Conservation (phyloP, 2,888 invertebrate species). For the Morpho deidamia region DNA sequence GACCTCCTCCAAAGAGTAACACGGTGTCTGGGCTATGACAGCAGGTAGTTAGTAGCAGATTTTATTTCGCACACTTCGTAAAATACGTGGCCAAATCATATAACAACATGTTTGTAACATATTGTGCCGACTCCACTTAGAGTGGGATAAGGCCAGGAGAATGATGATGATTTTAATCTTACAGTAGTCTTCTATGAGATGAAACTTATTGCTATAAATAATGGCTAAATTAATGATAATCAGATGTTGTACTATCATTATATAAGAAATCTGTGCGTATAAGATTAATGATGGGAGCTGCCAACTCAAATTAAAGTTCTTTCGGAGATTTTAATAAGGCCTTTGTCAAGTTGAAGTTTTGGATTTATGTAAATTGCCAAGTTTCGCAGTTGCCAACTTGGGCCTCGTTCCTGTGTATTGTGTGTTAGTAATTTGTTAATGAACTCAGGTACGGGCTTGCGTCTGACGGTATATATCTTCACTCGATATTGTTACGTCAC, state of each 20-base stretch:
- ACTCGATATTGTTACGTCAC: too few relatives aligned
- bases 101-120: too few relatives aligned
- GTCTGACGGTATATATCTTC: too few relatives aligned
- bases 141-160: too few relatives aligned
- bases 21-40: too few relatives aligned
- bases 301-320: slow-evolving; percentile 63
- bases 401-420: slow-evolving; percentile 11
- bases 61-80: too few relatives aligned
- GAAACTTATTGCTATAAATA: not conserved
- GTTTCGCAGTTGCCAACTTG: slow-evolving; percentile 32
- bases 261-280: slow-evolving; percentile 28
- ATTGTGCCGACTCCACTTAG: too few relatives aligned
- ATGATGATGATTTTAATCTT: not conserved
- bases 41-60: too few relatives aligned
- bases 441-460: not conserved
- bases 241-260: slow-evolving; percentile 4
- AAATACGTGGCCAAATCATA: too few relatives aligned
- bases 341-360: slow-evolving; percentile 54
- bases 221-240: too few relatives aligned
- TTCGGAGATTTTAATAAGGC: slow-evolving; percentile 65
- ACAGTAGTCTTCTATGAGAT: too few relatives aligned
- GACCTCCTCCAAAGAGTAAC: too few relatives aligned
- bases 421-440: slow-evolving; percentile 8
- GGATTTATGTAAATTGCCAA: slow-evolving; percentile 58
- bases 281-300: slow-evolving; percentile 66